Evolutionary conservation across 2,113 vertebrate genomes (phyloP), one percentile per base, ranked within the genome.

Genomic region (Anser cygnoides): DNA sequence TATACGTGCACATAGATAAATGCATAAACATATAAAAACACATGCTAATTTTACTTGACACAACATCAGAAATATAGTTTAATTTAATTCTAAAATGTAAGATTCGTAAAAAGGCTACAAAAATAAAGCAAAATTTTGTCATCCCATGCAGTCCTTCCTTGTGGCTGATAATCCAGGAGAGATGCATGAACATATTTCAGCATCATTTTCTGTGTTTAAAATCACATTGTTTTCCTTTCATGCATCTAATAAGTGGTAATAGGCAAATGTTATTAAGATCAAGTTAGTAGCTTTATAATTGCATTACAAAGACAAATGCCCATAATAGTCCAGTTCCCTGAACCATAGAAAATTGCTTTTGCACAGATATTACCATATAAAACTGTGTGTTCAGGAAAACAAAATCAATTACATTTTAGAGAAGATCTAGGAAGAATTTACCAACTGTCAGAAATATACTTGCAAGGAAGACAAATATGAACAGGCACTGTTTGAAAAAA

Each of bases 221-320:
- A 94, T 72, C 20, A 22, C 82, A 73, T n/a, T 94, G 78, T 83
- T 94, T 97, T 95, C 89, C 81, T 95, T 96, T 95, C 95, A 93
- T 46, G 90, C 82, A 93, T 93, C 93, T 89, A 94, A 66, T 76
- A 93, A 80, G 76, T 52, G 35, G 54, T 79, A 95, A 95, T 41
- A 95, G 72, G 77, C 86, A 96, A 98, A 96, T 50, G 86, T 80
- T 97, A 95, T 90, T 96, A 96, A 94, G 92, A 97, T 94, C 95
- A 98, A 91, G 95, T 96, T 96, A 96, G 95, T 55, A 93, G 87
- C 58, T 96, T 91, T 92, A 41, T 95, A 97, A 96, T 90, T 94
- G 68, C 76, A 97, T 97, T 93, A 97, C 83, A 75, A 95, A 97
- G 95, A 97, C 89, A 95, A 96, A 98, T 97, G 92, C 29, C 55